Conservation (phyloP, 2,113 vertebrate genomes). For the Rhinoderma darwinii region DNA sequence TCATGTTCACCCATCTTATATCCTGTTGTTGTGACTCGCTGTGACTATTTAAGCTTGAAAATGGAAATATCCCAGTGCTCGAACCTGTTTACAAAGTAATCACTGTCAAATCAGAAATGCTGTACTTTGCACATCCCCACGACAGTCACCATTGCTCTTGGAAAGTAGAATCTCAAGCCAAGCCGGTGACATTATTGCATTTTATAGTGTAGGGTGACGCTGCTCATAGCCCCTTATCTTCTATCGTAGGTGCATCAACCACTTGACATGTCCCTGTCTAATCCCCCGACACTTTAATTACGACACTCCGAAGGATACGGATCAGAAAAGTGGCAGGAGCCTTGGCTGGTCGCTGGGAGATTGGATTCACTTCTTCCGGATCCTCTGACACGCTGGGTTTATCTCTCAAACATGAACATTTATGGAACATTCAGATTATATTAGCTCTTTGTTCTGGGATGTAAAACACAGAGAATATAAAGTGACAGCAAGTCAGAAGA, state of each 20-base stretch:
- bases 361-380: neutral
- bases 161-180: slow-evolving; percentile 51
- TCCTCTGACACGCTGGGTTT: neutral
- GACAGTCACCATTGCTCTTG: neutral
- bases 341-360: neutral
- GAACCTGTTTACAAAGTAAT: slow-evolving; percentile 1
- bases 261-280: neutral
- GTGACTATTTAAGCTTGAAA: neutral
- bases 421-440: slow-evolving; percentile 18
- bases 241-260: neutral
- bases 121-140: neutral
- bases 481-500: slow-evolving; percentile 44
- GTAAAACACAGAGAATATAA: neutral
- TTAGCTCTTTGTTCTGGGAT: slow-evolving; percentile 30
- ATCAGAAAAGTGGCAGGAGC: slow-evolving; percentile 11
- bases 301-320: slow-evolving; percentile 62
- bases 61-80: neutral
- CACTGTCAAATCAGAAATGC: neutral
- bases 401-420: slow-evolving; percentile 11
- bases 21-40: neutral
- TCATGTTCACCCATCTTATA: neutral
- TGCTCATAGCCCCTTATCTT: neutral
- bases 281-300: slow-evolving; percentile 15
- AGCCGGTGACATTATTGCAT: neutral
- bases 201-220: fast-evolving